phyloP scores from a whole-genome alignment of 1,140 invertebrate species.

The Hycleus phaleratus region DNA sequence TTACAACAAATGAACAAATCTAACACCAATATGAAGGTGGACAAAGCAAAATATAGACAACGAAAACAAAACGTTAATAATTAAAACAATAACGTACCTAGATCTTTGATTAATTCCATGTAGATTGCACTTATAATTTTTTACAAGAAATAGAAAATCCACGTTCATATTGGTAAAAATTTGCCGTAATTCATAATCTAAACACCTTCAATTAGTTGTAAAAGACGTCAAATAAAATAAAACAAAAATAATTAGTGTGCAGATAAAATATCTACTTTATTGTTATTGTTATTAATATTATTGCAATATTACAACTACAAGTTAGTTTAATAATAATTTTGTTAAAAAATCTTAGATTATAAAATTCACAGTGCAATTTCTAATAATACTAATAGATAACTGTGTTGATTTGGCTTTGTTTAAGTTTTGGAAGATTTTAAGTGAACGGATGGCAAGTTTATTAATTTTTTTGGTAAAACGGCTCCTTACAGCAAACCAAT shows the following conservation, averaged over 20 bases:
- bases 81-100: constrained; percentile 15
- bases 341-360: background rate
- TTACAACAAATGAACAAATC: background rate
- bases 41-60: constrained; percentile 13
- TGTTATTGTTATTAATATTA: background rate
- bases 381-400: background rate
- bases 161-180: constrained; percentile 20
- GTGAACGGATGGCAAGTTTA: constrained; percentile 1
- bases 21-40: constrained; percentile 23
- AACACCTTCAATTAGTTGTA: too few species aligned
- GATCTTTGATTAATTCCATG: too few species aligned
- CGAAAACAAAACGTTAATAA: constrained; percentile 1
- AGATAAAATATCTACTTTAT: too few species aligned
- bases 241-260: too few species aligned
- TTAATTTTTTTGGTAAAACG: background rate
- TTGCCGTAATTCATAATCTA: too few species aligned
- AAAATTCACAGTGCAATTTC: background rate
- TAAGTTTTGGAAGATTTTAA: background rate
- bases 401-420: too few species aligned
- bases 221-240: too few species aligned
- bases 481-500: constrained; percentile 64
- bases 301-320: background rate
- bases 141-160: constrained; percentile 3
- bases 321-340: background rate
- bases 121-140: too few species aligned